A percentile compares a stretch with the other conserved stretches of the same genome.
Conservation (phyloP, 2,888 invertebrate genomes). For the Pteria penguin region DNA sequence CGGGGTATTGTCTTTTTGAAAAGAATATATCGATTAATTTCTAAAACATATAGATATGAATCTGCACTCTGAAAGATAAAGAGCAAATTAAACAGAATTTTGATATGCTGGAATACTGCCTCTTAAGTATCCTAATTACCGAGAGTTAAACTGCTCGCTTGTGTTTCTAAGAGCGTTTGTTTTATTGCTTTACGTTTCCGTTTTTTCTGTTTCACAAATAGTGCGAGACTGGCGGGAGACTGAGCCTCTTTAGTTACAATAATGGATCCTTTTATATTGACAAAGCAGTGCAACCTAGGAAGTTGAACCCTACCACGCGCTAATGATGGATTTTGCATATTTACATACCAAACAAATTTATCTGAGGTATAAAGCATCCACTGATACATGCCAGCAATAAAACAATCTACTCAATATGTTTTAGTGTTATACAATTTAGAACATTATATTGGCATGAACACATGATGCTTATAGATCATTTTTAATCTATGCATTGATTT, state of each 20-base stretch:
- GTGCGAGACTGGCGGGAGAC: background rate
- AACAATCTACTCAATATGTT: too few relatives aligned
- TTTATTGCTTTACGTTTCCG: background rate
- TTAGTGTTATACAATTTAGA: too few relatives aligned
- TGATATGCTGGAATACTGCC: background rate
- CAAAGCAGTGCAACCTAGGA: too few relatives aligned
- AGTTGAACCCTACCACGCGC: too few relatives aligned
- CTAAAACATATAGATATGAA: background rate
- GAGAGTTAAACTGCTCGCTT: background rate
- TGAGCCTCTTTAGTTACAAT: background rate
- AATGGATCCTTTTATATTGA: background rate
- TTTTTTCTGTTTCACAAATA: background rate
- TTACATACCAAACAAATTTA: too few relatives aligned
- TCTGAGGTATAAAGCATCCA: too few relatives aligned
- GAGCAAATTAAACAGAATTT: background rate
- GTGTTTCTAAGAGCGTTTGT: background rate
- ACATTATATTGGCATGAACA: too few relatives aligned
- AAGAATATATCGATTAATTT: background rate
- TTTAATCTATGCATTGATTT: too few relatives aligned
- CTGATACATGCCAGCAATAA: too few relatives aligned
- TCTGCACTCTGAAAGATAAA: background rate
- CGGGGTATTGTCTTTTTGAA: background rate
- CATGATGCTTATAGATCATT: too few relatives aligned
- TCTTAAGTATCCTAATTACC: background rate
- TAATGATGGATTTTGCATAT: too few relatives aligned